Conservation (phyloP, 2,113 vertebrate species). For the Entomyzon cyanotis region DNA sequence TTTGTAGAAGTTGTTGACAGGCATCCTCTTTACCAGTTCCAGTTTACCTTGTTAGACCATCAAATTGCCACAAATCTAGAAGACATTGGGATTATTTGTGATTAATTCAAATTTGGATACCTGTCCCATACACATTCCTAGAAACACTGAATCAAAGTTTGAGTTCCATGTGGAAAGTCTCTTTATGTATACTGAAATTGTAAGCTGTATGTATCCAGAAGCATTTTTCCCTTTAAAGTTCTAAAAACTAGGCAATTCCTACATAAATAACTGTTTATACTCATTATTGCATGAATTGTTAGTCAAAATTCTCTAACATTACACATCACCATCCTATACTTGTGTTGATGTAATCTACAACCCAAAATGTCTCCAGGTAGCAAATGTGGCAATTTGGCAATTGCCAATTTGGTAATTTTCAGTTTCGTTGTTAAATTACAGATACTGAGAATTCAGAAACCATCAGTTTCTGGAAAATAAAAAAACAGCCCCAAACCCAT, state of each 20-base stretch:
- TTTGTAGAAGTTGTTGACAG: background rate
- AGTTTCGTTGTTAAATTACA: background rate
- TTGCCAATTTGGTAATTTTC: background rate
- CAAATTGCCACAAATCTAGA: background rate
- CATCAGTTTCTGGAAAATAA: background rate
- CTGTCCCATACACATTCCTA: background rate
- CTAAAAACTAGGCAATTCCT: background rate
- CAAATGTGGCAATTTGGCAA: too few species aligned
- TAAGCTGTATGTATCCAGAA: background rate
- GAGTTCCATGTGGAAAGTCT: background rate
- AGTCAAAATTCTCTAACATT: background rate
- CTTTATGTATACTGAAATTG: background rate
- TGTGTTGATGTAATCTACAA: background rate
- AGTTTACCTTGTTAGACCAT: background rate
- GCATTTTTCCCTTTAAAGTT: background rate
- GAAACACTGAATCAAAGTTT: background rate
- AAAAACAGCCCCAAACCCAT: accelerated
- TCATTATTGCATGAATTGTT: background rate
- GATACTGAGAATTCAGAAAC: background rate
- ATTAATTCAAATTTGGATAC: background rate
- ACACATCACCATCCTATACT: background rate
- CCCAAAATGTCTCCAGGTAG: background rate
- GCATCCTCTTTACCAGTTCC: background rate
- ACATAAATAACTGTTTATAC: background rate
- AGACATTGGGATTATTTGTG: background rate